Evolutionary conservation across 2,797 vertebrate species (phyloP), one percentile per base, ranked within the genome.

Genomic region (Melopsittacus undulatus): DNA sequence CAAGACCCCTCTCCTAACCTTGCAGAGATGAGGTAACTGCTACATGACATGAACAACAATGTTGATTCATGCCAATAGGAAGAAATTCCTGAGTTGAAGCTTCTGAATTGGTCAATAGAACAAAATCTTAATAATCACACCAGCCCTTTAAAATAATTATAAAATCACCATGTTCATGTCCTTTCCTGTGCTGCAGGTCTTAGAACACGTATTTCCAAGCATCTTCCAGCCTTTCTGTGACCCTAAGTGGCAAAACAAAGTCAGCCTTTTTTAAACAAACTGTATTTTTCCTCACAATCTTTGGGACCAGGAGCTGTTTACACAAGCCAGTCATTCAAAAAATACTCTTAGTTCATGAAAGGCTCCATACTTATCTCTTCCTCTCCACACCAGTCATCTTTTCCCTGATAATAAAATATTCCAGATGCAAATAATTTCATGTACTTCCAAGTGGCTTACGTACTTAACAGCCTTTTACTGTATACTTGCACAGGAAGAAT

Each of bases 11-110:
- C 12, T 34, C 43, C 27, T 7, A 29, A n/a, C 49, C 32, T 38
- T 21, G 15, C 59, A 45, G 42, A 49, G 59, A 57, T 24, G 26
- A 11, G 7, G 4, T 17, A n/a, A 6, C 19, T 59, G 52, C 15
- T 66, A 26, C 0, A 0, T 22, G 9, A 19, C 7, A 0, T 48
- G 26, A 61, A 32, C 18, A n/a, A 2, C 20, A 11, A 2, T 4
- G 0, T 15, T 42, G 29, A 36, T 52, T 34, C 49, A 8, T 27
- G 38, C 34, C 43, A 74, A 12, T 0, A 1, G 23, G 76, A 70
- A 56, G 5, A 73, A 76, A 30, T 38, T 24, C 23, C 66, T 45
- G 11, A 17, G 26, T 13, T 86, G 68, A 36, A 57, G 52, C 30
- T 52, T 74, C 23, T 11, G 0, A 29, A 38, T 34, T 18, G 52